Evolutionary conservation across 2,113 vertebrate genomes (phyloP), one percentile per base, ranked within the genome.

Genomic region (Oenanthe oenanthe): DNA sequence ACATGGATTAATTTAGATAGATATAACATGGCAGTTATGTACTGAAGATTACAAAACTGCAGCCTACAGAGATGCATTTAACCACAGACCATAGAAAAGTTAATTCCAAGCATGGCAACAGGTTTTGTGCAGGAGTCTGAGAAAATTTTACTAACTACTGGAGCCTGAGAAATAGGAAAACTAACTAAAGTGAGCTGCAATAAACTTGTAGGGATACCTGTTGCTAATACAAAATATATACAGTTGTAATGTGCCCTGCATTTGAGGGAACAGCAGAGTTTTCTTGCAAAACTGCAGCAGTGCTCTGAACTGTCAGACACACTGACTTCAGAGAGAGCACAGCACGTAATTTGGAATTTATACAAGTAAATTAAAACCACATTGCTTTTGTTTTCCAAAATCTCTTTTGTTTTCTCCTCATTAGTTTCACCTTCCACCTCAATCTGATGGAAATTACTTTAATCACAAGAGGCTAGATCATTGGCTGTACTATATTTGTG

Each of bases 281-380:
- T 82, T 62, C 24, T 50, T 50, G n/a, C 26, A 66, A 43, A 85
- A 54, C 60, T 58, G 5, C 26, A 51, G 21, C 32, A 56, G 18
- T 8, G 5, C 21, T 90, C 75, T 66, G 56, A 73, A n/a, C 29
- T n/a, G 28, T 62, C 56, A 73, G 32, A 40, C 32, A 24, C n/a
- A 2, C n/a, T 2, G 60, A 66, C 75, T 83, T 74, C 12, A 2
- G 10, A 65, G 58, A 58, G 38, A 92, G 7, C 2, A 6, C 8
- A 77, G 43, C n/a, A 7, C 63, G 61, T 67, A 84, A 92, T 90
- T 68, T 84, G 76, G 61, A 86, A 79, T 9, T 77, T 77, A 48
- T 19, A 89, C 12, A n/a, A 88, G 38, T 77, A 91, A 90, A 95
- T 94, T 80, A 94, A 90, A 92, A 74, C 67, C 88, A 83, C n/a